Conservation (phyloP, 2,888 invertebrate species). For the Atethmia centrago region DNA sequence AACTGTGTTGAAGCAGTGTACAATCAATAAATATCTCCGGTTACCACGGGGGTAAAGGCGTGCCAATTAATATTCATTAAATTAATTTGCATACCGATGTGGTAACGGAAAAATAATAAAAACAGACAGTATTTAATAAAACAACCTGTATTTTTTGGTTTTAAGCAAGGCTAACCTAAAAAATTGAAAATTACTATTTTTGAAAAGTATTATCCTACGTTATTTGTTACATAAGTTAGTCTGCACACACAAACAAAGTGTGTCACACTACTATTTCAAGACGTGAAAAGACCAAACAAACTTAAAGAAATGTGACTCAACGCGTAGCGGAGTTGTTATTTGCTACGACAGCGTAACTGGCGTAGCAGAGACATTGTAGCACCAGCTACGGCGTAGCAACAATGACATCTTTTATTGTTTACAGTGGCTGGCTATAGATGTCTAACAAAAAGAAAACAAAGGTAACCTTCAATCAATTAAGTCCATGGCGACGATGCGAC, state of each 20-base stretch:
- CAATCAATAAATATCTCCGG: constrained; percentile 33
- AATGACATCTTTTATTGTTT: background rate
- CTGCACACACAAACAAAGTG: too few species aligned
- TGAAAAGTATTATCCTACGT: too few species aligned
- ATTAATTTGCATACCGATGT: constrained; percentile 48
- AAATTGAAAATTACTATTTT: background rate
- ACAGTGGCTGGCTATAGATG: background rate
- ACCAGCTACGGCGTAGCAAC: constrained; percentile 39
- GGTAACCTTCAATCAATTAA: constrained; percentile 2
- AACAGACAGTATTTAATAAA: constrained; percentile 11
- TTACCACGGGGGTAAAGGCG: constrained; percentile 15
- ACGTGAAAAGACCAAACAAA: background rate
- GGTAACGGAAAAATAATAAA: constrained; percentile 29
- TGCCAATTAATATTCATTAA: constrained; percentile 56
- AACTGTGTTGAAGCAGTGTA: constrained; percentile 21
- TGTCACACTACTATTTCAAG: constrained; percentile 17
- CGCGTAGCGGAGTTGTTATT: constrained; percentile 17
- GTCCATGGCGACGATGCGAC: background rate
- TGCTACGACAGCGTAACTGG: constrained; percentile 20
- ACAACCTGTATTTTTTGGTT: background rate
- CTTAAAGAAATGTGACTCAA: constrained; percentile 16
- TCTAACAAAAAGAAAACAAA: background rate
- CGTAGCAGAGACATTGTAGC: constrained; percentile 36
- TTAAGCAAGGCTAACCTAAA: background rate
- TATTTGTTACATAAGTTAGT: background rate